Evolutionary conservation across 1,140 invertebrate species (phyloP).

Genomic region (Drosophila kikkawai): DNA sequence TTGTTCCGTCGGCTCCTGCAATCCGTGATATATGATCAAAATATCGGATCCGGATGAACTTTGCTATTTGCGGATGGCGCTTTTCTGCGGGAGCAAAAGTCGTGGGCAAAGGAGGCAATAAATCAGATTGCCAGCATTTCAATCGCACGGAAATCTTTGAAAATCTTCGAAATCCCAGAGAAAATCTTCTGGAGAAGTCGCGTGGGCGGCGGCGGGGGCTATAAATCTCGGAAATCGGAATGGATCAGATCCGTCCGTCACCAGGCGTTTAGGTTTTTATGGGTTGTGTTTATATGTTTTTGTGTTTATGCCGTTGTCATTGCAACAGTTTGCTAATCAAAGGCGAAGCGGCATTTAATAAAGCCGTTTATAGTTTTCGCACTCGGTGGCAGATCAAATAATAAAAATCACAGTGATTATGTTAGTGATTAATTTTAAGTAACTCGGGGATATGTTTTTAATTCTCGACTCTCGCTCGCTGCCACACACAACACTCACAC

Average conservation of each 20-base stretch:
- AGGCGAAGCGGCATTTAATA: slow-evolving; percentile 42
- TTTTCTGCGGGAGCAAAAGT: slow-evolving; percentile 36
- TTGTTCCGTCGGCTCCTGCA: slow-evolving; percentile 33
- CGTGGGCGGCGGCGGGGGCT: slow-evolving; percentile 29
- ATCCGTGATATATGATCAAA: slow-evolving; percentile 34
- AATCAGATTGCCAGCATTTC: slow-evolving; percentile 59
- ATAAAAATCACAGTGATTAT: slow-evolving; percentile 83
- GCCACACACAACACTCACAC: slow-evolving; percentile 31
- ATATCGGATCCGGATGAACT: slow-evolving; percentile 31
- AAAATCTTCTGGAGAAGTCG: slow-evolving; percentile 35
- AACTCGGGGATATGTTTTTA: slow-evolving; percentile 83
- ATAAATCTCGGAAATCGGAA: slow-evolving; percentile 37
- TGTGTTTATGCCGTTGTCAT: slow-evolving; percentile 54
- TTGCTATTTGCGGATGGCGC: slow-evolving; percentile 29
- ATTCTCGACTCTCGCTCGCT: slow-evolving; percentile 66
- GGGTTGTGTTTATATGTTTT: slow-evolving; percentile 28
- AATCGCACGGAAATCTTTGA: slow-evolving; percentile 33
- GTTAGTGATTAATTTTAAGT: slow-evolving; percentile 84
- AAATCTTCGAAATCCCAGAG: slow-evolving; percentile 21
- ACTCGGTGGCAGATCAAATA: slow-evolving; percentile 68
- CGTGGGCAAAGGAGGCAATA: slow-evolving; percentile 53
- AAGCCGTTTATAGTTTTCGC: slow-evolving; percentile 63
- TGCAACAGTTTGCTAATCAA: slow-evolving; percentile 56
- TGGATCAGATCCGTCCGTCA: slow-evolving; percentile 26
- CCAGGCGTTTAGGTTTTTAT: slow-evolving; percentile 43